Evolutionary conservation across 2,888 invertebrate genomes (phyloP).

Genomic region (Pristionchus maxplancki): DNA sequence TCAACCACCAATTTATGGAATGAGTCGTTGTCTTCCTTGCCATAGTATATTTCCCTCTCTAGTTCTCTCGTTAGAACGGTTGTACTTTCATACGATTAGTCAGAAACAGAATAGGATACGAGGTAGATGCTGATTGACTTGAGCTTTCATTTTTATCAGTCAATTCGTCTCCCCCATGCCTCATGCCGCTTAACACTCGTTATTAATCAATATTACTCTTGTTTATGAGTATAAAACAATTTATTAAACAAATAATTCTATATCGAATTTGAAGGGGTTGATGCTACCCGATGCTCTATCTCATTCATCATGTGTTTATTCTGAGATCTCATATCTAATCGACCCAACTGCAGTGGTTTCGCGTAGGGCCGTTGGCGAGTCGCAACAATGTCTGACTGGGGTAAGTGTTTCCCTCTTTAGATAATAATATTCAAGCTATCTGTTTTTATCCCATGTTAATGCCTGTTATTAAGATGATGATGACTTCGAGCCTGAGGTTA

Average conservation of each 20-base stretch:
- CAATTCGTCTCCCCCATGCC: slow-evolving; percentile 11
- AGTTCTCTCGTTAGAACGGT: slow-evolving; percentile 19
- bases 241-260: background rate
- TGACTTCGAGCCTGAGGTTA: slow-evolving; percentile 65
- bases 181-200: background rate
- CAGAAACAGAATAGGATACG: slow-evolving; percentile 20
- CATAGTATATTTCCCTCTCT: background rate
- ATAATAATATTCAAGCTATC: background rate
- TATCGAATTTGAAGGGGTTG: background rate
- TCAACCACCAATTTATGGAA: slow-evolving; percentile 38
- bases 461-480: slow-evolving; percentile 61
- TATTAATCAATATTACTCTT: slow-evolving; percentile 8
- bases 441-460: background rate
- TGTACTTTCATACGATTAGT: background rate
- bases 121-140: slow-evolving; percentile 15
- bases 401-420: slow-evolving; percentile 52
- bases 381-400: slow-evolving; percentile 54
- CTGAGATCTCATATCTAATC: too few relatives aligned
- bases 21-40: background rate
- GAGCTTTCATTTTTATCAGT: background rate
- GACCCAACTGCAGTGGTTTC: background rate
- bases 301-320: background rate
- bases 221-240: background rate
- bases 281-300: background rate
- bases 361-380: background rate